Base-by-base conservation (phyloP, 2,113 vertebrate genomes). In the Solenodon paradoxus region DNA sequence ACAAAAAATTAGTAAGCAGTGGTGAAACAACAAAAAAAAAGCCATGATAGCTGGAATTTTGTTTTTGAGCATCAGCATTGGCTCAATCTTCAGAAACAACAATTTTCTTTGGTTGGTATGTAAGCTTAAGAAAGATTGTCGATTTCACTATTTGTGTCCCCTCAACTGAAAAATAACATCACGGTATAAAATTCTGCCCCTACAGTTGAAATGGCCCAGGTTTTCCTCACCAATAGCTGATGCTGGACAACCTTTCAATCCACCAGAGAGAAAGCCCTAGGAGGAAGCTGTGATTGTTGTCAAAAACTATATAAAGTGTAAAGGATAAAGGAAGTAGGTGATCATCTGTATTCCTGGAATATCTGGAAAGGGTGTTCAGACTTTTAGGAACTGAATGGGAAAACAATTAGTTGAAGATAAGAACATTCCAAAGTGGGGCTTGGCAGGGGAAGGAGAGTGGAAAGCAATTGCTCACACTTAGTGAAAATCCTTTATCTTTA, bases 401-500 rank as follows among this genome's bases (percentile, higher is more conserved):
- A 95, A 88, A 5, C 28, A 88, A 5, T 97, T 97, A 91, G 72
- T 79, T 77, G 35, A n/a, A 47, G 17, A 26, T 55, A 47, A 20
- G 40, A 78, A 88, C 69, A 88, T 96, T 96, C 51, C 19, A 89
- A 80, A 69, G 42, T 30, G 53, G n/a, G n/a, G n/a, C n/a, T 63
- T 9, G 35, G 77, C 66, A 92, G 38, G 38, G 17, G 13, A 24
- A 92, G 71, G 45, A 32, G 2, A 28, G 28, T 72, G 15, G 61
- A 35, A 32, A 89, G 30, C 20, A 45, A 92, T 26, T 93, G 92
- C 92, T 15, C 28, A 24, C 59, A 59, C 59, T 64, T 96, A 85
- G 77, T 72, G 80, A 94, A 97, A 92, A 93, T 88, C 10, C 7
- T 83, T 51, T 69, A 49, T 95, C 61, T 95, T 35, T 78, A 89